A percentile compares a stretch with the other conserved stretches of the same genome.
phyloP scores from a whole-genome alignment of 2,888 invertebrate genomes.

The Conchocele bisecta region DNA sequence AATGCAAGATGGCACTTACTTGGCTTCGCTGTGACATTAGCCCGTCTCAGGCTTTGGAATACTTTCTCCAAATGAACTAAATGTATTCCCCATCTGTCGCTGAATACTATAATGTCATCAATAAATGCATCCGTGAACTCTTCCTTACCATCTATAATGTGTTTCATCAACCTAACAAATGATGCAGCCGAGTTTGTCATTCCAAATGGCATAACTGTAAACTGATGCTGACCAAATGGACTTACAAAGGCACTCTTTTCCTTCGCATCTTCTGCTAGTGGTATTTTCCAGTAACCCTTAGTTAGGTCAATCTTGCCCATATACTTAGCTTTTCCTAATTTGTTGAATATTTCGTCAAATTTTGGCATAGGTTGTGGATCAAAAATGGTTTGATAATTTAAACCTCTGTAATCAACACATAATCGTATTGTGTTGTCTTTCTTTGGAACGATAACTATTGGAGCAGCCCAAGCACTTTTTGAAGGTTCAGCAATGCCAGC shows the following conservation, averaged over 20 bases:
- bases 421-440: background rate
- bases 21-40: background rate
- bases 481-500: background rate
- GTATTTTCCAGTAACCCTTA: constrained; percentile 3
- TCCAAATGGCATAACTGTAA: background rate
- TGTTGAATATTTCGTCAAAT: background rate
- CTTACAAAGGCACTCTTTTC: background rate
- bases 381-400: background rate
- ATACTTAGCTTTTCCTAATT: background rate
- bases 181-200: background rate
- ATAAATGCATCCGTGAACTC: constrained; percentile 3
- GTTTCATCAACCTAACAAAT: background rate
- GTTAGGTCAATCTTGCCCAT: background rate
- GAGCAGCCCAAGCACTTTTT: background rate
- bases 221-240: background rate
- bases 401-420: background rate
- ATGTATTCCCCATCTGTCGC: background rate
- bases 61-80: background rate
- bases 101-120: background rate
- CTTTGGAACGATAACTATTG: background rate
- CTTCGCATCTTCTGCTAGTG: background rate
- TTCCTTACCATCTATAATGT: background rate
- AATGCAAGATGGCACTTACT: background rate
- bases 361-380: background rate
- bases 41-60: background rate